These are phyloP conservation scores for Scylla paramamosain DNA, from an alignment of 1,140 invertebrate species.

Conservation along the genomic window DNA sequence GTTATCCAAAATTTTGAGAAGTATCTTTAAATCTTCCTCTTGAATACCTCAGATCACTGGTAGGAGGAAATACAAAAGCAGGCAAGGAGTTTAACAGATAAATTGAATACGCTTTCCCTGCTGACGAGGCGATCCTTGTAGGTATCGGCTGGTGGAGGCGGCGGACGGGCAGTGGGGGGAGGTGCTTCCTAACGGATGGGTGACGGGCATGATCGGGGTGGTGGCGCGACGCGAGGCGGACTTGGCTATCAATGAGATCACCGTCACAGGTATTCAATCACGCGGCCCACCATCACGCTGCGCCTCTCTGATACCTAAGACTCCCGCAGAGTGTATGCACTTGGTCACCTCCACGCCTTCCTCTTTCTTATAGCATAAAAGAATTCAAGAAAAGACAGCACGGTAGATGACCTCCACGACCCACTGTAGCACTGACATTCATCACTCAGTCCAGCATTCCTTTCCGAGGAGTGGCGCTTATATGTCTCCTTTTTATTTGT, in stretches of 20 bases:
- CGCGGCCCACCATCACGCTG: background rate
- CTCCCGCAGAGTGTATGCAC: too few species aligned
- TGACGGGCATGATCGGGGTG: conserved; percentile 55
- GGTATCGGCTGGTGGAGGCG: conserved; percentile 48
- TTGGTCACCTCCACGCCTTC: too few species aligned
- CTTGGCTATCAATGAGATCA: conserved; percentile 52
- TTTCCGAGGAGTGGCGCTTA: too few species aligned
- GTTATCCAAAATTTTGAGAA: too few species aligned
- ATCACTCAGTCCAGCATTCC: too few species aligned
- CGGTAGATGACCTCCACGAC: too few species aligned
- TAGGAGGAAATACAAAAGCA: background rate
- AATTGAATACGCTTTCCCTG: background rate
- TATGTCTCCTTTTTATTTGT: too few species aligned
- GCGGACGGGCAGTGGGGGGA: conserved; percentile 58
- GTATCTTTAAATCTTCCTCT: background rate
- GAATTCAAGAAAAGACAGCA: too few species aligned
- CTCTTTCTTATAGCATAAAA: too few species aligned
- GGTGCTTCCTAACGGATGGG: background rate
- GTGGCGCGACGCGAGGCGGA: conserved; percentile 42
- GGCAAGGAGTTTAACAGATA: background rate
- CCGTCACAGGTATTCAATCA: conserved; percentile 46
- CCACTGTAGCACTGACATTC: too few species aligned
- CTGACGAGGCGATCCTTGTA: background rate
- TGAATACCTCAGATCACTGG: background rate
- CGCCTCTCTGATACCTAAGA: too few species aligned